Conservation (phyloP, 2,888 invertebrate species). For the Dicycla oo region DNA sequence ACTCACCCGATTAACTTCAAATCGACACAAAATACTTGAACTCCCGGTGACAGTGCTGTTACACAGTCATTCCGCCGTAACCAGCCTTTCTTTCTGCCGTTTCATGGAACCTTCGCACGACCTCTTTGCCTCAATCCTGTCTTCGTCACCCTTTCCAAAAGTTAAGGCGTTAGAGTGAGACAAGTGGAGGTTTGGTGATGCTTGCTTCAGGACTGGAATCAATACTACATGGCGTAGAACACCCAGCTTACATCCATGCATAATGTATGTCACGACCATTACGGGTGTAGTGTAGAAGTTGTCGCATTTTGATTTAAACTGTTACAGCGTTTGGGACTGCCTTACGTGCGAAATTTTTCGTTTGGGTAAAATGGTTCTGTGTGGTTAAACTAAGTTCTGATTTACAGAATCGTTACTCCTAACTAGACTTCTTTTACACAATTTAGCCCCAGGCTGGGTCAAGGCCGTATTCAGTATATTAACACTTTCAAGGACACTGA, state of each 20-base stretch:
- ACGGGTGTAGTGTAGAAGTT: conserved; percentile 58
- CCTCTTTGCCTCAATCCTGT: conserved; percentile 21
- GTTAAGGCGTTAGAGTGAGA: conserved; percentile 48
- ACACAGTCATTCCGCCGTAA: conserved; percentile 50
- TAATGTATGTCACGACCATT: conserved; percentile 63
- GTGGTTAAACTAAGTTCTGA: neutral
- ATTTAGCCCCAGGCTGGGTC: no score
- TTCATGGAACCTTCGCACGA: conserved; percentile 35
- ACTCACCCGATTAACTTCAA: conserved; percentile 47
- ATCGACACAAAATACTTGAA: conserved; percentile 47
- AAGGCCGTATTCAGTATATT: neutral
- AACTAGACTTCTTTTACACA: neutral
- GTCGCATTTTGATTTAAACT: conserved; percentile 62
- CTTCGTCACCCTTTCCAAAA: conserved; percentile 38
- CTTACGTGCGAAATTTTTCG: conserved; percentile 23
- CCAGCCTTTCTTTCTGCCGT: conserved; percentile 47
- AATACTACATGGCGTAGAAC: conserved; percentile 61
- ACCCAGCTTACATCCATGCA: conserved; percentile 62
- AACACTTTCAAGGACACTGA: no score
- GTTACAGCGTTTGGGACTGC: conserved; percentile 36
- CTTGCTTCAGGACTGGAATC: conserved; percentile 56
- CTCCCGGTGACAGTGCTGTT: conserved; percentile 47
- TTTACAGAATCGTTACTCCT: neutral
- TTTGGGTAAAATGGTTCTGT: conserved; percentile 14
- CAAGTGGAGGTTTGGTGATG: conserved; percentile 28